Conservation (phyloP, 1,140 invertebrate species). For the Gyrodactylus salaris region DNA sequence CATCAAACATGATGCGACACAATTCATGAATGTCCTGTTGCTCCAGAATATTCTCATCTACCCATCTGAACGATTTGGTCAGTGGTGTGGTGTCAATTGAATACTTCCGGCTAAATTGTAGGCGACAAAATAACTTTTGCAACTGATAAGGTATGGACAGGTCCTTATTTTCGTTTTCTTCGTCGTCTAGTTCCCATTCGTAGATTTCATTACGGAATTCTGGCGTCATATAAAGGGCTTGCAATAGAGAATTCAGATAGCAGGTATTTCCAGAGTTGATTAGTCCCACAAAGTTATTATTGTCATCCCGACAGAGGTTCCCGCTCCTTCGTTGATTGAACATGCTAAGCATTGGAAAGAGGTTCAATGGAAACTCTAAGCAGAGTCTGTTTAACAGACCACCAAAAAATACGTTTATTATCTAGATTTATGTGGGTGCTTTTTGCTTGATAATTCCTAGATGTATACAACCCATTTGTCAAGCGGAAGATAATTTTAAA, state of each 20-base stretch:
- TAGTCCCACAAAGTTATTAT: slow-evolving; percentile 12
- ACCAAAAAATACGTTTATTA: too few species aligned
- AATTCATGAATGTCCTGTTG: slow-evolving; percentile 69
- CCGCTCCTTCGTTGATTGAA: too few species aligned
- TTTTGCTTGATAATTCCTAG: too few species aligned
- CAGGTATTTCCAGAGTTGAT: slow-evolving; percentile 19
- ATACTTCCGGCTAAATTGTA: slow-evolving; percentile 30
- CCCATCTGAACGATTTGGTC: background rate
- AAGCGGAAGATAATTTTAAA: too few species aligned
- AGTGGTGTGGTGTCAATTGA: background rate
- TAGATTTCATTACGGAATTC: slow-evolving; percentile 13
- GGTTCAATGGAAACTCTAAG: too few species aligned
- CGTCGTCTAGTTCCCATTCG: slow-evolving; percentile 19
- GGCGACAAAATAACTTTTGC: slow-evolving; percentile 48
- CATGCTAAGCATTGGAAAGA: too few species aligned
- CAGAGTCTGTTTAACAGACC: too few species aligned
- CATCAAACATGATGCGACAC: slow-evolving; percentile 63
- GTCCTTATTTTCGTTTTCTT: slow-evolving; percentile 20
- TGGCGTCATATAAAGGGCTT: slow-evolving; percentile 17
- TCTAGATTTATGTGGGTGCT: too few species aligned
- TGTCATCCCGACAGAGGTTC: background rate
- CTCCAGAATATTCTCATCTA: slow-evolving; percentile 22
- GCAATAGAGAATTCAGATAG: slow-evolving; percentile 18
- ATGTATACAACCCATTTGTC: too few species aligned
- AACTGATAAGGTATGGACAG: slow-evolving; percentile 52